Percentiles rank a stretch among this genome's conserved stretches.
phyloP scores from a whole-genome alignment of 2,888 invertebrate genomes.

The Isoperla grammatica region DNA sequence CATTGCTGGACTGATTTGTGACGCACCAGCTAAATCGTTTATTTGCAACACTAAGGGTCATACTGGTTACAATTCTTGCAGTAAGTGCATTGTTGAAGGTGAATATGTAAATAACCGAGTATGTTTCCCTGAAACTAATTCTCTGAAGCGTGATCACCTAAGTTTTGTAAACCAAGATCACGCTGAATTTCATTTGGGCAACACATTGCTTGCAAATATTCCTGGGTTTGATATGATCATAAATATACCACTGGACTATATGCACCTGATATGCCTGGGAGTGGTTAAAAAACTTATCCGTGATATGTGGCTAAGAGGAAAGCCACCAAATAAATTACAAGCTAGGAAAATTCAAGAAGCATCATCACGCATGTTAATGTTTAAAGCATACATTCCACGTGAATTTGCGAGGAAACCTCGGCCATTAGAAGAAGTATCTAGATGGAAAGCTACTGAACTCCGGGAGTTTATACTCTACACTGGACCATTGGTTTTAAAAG shows the following conservation, averaged over 20 bases:
- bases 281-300: slow-evolving; percentile 35
- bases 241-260: slow-evolving; percentile 32
- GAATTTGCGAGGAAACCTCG: slow-evolving; percentile 36
- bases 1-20: slow-evolving; percentile 2
- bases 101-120: slow-evolving; percentile 21
- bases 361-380: slow-evolving; percentile 10
- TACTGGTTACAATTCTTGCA: slow-evolving; percentile 21
- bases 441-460: slow-evolving; percentile 37
- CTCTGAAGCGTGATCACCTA: slow-evolving; percentile 24
- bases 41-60: background rate
- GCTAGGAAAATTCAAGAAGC: slow-evolving; percentile 6
- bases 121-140: slow-evolving; percentile 24
- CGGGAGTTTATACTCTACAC: slow-evolving; percentile 34
- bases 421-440: slow-evolving; percentile 31
- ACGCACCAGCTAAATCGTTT: slow-evolving; percentile 11
- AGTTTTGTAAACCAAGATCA: slow-evolving; percentile 27
- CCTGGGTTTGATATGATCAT: slow-evolving; percentile 35
- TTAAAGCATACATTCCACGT: slow-evolving; percentile 14
- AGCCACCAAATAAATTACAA: slow-evolving; percentile 11
- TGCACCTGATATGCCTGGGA: slow-evolving; percentile 38
- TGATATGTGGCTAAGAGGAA: slow-evolving; percentile 23
- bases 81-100: slow-evolving; percentile 29
- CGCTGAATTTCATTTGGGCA: slow-evolving; percentile 31
- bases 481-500: slow-evolving; percentile 32
- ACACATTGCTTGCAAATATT: slow-evolving; percentile 33